A percentile compares a stretch with the other conserved stretches of the same genome.
Conservation (phyloP, 2,113 vertebrate species). For the Pandion haliaetus region DNA sequence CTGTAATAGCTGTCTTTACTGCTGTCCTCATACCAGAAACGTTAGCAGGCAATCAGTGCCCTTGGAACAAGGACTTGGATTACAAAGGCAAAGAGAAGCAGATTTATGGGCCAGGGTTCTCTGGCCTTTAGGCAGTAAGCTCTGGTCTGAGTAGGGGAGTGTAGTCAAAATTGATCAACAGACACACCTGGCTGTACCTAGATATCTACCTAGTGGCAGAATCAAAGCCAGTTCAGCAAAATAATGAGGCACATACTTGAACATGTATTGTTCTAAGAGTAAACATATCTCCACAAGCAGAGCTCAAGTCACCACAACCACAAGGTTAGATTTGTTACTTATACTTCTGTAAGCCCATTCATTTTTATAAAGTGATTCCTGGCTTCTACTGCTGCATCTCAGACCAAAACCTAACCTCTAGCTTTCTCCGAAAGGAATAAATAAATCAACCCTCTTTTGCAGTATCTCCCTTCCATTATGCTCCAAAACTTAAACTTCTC, state of each 20-base stretch:
- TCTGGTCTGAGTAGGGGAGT: background rate
- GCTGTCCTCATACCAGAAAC: background rate
- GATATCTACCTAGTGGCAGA: background rate
- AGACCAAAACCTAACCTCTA: background rate
- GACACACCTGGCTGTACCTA: background rate
- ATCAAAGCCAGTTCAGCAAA: background rate
- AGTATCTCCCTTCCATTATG: background rate
- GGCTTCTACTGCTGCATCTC: background rate
- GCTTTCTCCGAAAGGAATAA: background rate
- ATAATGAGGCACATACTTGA: background rate
- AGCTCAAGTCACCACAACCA: background rate
- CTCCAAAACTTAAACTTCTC: background rate
- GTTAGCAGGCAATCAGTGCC: background rate
- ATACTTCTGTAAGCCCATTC: background rate
- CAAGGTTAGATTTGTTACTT: background rate
- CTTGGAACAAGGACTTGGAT: background rate
- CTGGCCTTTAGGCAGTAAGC: background rate
- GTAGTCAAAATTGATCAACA: background rate
- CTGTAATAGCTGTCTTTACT: background rate
- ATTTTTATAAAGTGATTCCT: background rate
- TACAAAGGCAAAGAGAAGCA: background rate
- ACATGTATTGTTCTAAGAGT: background rate
- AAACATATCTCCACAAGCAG: background rate
- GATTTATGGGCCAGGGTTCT: background rate
- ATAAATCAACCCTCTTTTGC: background rate